A percentile compares a stretch with the other conserved stretches of the same genome.
phyloP scores from a whole-genome alignment of 2,113 vertebrate genomes.

The Strix uralensis region DNA sequence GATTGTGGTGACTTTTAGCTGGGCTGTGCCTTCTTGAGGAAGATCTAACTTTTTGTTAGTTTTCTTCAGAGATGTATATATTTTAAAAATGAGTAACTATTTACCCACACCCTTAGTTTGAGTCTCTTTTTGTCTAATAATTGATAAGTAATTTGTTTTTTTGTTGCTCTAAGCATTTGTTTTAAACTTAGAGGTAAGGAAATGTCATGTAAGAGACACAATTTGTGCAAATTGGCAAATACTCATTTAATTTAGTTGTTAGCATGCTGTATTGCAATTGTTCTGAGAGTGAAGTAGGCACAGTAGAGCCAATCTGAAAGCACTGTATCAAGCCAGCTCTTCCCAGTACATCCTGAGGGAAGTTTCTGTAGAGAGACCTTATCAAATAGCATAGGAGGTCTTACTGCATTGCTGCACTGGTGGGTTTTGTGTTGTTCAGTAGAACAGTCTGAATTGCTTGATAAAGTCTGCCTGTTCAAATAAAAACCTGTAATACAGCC shows the following conservation, averaged over 20 bases:
- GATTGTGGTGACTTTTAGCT: neutral
- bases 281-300: neutral
- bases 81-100: neutral
- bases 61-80: neutral
- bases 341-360: neutral
- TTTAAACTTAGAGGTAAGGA: neutral
- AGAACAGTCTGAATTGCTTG: neutral
- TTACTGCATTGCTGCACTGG: neutral
- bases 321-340: neutral
- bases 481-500: neutral
- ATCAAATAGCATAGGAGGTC: neutral
- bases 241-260: neutral
- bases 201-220: neutral
- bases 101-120: neutral
- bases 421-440: neutral
- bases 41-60: neutral
- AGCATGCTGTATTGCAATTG: neutral
- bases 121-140: neutral
- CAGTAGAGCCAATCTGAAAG: neutral
- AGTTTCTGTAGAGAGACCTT: neutral
- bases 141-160: accelerated
- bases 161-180: neutral
- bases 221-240: neutral
- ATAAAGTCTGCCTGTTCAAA: neutral
- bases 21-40: neutral